A percentile compares a stretch with the other conserved stretches of the same genome.
These are phyloP conservation scores for Rugalucina vietnamica DNA, from an alignment of 2,888 invertebrate species.

Conservation along the genomic window DNA sequence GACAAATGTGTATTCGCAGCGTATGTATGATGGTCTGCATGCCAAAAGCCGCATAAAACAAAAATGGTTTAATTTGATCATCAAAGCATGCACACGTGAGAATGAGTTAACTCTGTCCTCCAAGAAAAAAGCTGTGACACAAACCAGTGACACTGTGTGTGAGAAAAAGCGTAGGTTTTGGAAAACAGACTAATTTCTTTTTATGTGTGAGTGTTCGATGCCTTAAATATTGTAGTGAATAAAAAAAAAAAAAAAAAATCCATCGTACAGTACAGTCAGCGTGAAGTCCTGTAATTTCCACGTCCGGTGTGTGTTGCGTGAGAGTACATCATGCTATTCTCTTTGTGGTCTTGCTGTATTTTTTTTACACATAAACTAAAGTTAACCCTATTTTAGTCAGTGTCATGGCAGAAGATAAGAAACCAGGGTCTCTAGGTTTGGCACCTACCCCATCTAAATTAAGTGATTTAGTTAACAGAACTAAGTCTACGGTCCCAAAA, in stretches of 20 bases:
- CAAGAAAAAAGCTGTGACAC: not conserved
- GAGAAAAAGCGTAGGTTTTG: not conserved
- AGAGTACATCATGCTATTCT: no score
- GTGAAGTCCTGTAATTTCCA: not conserved
- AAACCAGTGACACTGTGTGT: not conserved
- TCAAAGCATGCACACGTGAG: not conserved
- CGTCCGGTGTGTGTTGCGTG: no score
- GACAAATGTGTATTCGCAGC: no score
- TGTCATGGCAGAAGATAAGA: no score
- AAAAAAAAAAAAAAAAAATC: no score
- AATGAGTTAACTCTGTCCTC: not conserved
- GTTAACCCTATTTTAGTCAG: no score
- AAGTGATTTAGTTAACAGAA: not conserved
- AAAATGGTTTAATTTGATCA: not conserved
- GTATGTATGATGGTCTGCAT: no score
- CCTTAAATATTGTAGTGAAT: not conserved
- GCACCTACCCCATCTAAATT: not conserved
- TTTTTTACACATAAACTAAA: no score
- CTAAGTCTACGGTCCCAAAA: not conserved
- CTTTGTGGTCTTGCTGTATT: no score
- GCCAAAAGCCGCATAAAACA: no score
- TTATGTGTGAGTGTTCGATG: not conserved
- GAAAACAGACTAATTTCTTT: not conserved
- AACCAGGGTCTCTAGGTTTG: not conserved
- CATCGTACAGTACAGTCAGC: not conserved